Evolutionary conservation across 2,888 invertebrate genomes (phyloP), one percentile per base, ranked within the genome.

Genomic region (Arrhopalites spinosus): DNA sequence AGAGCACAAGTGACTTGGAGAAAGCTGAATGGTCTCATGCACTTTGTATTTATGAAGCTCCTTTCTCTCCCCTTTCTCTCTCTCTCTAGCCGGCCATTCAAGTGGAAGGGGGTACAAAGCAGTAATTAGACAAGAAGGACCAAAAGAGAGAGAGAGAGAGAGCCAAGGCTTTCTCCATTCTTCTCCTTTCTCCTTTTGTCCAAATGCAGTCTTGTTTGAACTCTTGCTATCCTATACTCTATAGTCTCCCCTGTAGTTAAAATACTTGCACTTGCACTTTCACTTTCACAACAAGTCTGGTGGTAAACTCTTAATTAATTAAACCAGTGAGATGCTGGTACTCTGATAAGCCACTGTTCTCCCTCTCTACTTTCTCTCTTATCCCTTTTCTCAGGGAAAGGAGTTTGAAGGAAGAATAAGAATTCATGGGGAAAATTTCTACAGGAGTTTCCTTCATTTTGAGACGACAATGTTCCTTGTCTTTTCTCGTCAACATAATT

Each of bases 61-160:
- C 36, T 7, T 36, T 36, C 36, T 36, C 36, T 36, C 5, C 36
- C 11, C 36, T 11, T 36, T 7, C 36, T 36, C 36, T 11, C 11
- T 11, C 5, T 36, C 36, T 36, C 3, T 11, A 36, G 36, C 36
- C 36, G 36, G 36, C 36, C 36, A 36, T 36, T 36, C 36, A 36
- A 23, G 59, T 25, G 25, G 59, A 59, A 20, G 20, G 2, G 8
- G 11, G 59, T 59, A 59, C 59, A 59, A 23, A 59, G 25, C 23
- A 59, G 59, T 59, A 59, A 59, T 59, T 59, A 59, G 59, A 59
- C 59, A 59, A 59, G n/a, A 59, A 20, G 59, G 59, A 23, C 11
- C 2, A 23, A 23, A 59, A 23, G 20, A 59, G 23, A 59, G 2
- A 25, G 23, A 25, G 8, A 36, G 36, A 36, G 36, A 11, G 11